These are phyloP conservation scores for Upupa epops DNA, from an alignment of 2,113 vertebrate species.

Conservation along the genomic window DNA sequence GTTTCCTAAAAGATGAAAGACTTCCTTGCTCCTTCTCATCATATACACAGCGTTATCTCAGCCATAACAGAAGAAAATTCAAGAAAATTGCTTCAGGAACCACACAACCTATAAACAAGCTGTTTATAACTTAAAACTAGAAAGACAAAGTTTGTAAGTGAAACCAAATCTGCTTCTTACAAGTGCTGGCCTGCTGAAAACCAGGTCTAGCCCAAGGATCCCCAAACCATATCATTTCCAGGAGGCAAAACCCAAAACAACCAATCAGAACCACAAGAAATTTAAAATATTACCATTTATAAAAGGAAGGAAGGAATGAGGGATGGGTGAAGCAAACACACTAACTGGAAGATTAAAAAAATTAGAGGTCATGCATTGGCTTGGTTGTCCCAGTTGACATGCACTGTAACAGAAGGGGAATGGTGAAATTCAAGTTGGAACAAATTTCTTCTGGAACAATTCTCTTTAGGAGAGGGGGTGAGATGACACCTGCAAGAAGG, in stretches of 20 bases:
- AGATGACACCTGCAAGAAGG: background rate
- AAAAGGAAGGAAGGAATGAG: background rate
- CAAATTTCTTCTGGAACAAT: background rate
- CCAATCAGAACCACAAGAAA: background rate
- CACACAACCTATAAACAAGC: background rate
- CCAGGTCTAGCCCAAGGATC: background rate
- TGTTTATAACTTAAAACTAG: background rate
- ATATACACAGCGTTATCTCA: background rate
- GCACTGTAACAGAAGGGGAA: background rate
- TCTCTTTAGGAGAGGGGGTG: background rate
- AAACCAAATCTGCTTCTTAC: background rate
- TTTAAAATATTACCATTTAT: background rate
- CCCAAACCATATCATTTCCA: background rate
- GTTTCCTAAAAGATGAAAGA: background rate
- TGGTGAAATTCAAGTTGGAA: background rate
- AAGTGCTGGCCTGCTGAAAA: background rate
- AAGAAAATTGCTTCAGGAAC: background rate
- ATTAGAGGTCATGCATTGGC: background rate
- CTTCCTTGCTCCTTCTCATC: background rate
- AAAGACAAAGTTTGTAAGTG: background rate
- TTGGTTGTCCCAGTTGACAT: background rate
- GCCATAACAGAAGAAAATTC: background rate
- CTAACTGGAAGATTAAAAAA: background rate
- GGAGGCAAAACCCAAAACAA: no score
- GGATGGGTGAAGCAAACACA: background rate